Conservation (phyloP, 2,113 vertebrate species). For the Saccopteryx bilineata region DNA sequence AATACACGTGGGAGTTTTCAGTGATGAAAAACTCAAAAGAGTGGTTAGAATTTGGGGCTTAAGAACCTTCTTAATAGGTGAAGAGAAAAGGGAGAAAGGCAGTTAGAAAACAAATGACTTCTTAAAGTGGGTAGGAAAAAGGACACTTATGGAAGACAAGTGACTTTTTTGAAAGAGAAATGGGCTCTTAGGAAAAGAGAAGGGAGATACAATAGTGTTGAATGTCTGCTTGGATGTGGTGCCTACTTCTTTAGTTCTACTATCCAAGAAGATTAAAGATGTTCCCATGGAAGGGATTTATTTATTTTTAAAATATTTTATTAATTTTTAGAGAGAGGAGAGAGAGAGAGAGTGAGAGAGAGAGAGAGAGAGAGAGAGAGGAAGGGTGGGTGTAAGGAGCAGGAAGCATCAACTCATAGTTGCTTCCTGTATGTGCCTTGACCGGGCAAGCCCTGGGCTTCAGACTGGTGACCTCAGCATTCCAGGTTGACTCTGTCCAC, state of each 20-base stretch:
- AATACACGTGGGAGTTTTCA: not conserved
- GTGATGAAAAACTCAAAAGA: not conserved
- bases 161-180: not conserved
- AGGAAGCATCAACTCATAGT: no score
- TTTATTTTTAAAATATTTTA: no score
- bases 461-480: no score
- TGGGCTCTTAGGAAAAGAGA: not conserved
- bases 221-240: not conserved
- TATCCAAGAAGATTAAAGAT: not conserved
- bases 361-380: no score
- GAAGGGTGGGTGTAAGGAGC: no score
- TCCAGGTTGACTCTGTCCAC: no score
- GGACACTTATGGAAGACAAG: not conserved
- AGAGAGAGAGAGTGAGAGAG: no score
- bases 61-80: not conserved
- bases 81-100: not conserved
- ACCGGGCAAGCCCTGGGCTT: no score
- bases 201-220: not conserved
- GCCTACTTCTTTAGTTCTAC: not conserved
- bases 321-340: no score
- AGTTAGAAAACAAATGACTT: not conserved
- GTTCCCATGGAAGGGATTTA: not conserved
- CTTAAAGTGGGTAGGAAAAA: not conserved
- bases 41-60: constrained; percentile 5
- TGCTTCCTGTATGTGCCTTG: no score